A percentile compares a stretch with the other conserved stretches of the same genome.
phyloP scores from a whole-genome alignment of 2,888 invertebrate species.

The Anaspis maculata region DNA sequence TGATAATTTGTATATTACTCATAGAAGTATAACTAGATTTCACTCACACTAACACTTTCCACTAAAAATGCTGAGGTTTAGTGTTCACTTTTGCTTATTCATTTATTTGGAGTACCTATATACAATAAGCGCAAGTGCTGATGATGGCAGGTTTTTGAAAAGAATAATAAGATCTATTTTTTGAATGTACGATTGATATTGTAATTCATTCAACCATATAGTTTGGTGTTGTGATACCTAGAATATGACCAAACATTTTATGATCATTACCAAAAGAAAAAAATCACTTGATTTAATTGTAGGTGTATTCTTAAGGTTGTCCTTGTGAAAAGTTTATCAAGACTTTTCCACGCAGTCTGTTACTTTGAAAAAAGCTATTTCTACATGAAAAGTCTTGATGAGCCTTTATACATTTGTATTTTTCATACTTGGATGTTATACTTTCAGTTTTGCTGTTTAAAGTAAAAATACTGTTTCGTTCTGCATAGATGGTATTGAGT shows the following conservation, averaged over 20 bases:
- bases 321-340: conserved; percentile 14
- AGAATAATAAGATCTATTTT: too few species aligned
- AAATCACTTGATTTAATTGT: too few species aligned
- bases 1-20: conserved; percentile 12
- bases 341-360: conserved; percentile 11
- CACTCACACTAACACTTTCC: conserved; percentile 18
- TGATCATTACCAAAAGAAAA: conserved; percentile 18
- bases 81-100: conserved; percentile 11
- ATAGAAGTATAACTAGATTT: conserved; percentile 14
- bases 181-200: too few species aligned
- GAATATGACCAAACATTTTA: conserved; percentile 23
- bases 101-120: conserved; percentile 5
- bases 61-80: conserved; percentile 12
- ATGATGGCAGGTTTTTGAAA: conserved; percentile 5
- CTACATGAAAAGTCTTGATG: background rate
- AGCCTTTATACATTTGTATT: background rate
- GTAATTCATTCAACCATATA: conserved; percentile 12
- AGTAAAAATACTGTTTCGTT: conserved; percentile 8
- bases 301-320: too few species aligned
- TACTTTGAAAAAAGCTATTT: conserved; percentile 22
- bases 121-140: conserved; percentile 6
- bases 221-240: conserved; percentile 28
- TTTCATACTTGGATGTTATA: conserved; percentile 9
- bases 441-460: conserved; percentile 11
- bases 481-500: conserved; percentile 12